Percentiles rank a stretch among this genome's conserved stretches.
Conservation (phyloP, 2,888 invertebrate genomes). For the Crepidodera aurea region DNA sequence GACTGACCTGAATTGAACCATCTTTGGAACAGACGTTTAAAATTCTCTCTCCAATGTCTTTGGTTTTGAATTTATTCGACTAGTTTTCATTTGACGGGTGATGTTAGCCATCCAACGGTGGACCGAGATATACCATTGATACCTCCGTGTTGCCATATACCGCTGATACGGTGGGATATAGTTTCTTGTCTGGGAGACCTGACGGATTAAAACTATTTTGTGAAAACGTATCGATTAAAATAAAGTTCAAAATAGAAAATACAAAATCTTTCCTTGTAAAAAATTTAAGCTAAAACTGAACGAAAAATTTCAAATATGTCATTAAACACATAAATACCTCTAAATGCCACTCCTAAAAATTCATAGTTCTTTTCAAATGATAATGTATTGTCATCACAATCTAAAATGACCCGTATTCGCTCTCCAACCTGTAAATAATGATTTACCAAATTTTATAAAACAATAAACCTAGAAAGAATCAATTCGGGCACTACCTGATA, state of each 20-base stretch:
- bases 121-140: conserved; percentile 97
- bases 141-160: conserved; percentile 99
- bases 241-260: too few relatives aligned
- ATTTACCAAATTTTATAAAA: background rate
- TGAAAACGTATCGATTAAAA: too few relatives aligned
- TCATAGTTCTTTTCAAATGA: conserved; percentile 98
- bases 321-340: conserved; percentile 71
- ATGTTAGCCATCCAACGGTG: conserved; percentile 93
- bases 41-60: conserved; percentile 37
- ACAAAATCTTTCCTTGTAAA: too few relatives aligned
- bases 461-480: too few relatives aligned
- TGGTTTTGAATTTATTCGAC: conserved; percentile 25
- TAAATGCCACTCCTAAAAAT: conserved; percentile 97
- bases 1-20: conserved; percentile 52
- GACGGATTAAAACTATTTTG: conserved; percentile 52
- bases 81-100: conserved; percentile 35
- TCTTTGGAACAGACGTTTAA: conserved; percentile 35
- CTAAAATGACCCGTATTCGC: conserved; percentile 94
- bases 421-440: conserved; percentile 84
- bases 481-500: too few relatives aligned
- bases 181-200: conserved; percentile 91
- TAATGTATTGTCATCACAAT: conserved; percentile 96
- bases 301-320: too few relatives aligned
- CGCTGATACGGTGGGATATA: conserved; percentile 96
- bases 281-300: too few relatives aligned